Conservation (phyloP, 2,797 vertebrate species). For the Pangasius macronema region DNA sequence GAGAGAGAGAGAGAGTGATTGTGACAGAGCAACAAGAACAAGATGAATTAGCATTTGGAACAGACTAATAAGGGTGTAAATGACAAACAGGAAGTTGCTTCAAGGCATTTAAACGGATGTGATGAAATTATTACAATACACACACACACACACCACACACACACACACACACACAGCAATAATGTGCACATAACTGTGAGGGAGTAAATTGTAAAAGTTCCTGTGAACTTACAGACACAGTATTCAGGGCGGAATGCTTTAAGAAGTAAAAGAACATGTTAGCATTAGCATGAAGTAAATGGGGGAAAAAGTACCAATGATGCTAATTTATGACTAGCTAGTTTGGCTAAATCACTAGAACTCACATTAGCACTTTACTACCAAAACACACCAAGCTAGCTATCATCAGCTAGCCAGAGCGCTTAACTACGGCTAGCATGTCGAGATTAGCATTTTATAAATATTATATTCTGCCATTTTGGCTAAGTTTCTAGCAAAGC, state of each 20-base stretch:
- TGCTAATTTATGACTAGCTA: neutral
- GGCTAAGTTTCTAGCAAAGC: neutral
- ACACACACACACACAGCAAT: too few species aligned
- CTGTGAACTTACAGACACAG: neutral
- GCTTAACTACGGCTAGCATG: neutral
- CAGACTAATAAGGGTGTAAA: neutral
- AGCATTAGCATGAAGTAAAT: neutral
- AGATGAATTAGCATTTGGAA: neutral
- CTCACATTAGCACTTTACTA: neutral
- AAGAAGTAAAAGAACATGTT: neutral
- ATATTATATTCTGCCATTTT: neutral
- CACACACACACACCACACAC: neutral
- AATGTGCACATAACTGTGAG: neutral
- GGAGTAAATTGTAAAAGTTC: neutral
- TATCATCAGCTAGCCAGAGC: neutral
- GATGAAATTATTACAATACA: neutral
- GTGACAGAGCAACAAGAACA: neutral
- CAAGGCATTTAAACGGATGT: slow-evolving; percentile 8
- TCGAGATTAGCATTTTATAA: neutral
- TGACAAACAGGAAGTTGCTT: slow-evolving; percentile 39
- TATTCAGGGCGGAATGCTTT: neutral
- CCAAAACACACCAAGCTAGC: neutral
- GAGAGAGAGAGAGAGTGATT: too few species aligned
- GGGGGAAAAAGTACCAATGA: neutral
- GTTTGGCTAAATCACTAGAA: neutral